Evolutionary conservation across 2,113 vertebrate species (phyloP), one percentile per base, ranked within the genome.

Genomic region (Plestiodon gilberti): DNA sequence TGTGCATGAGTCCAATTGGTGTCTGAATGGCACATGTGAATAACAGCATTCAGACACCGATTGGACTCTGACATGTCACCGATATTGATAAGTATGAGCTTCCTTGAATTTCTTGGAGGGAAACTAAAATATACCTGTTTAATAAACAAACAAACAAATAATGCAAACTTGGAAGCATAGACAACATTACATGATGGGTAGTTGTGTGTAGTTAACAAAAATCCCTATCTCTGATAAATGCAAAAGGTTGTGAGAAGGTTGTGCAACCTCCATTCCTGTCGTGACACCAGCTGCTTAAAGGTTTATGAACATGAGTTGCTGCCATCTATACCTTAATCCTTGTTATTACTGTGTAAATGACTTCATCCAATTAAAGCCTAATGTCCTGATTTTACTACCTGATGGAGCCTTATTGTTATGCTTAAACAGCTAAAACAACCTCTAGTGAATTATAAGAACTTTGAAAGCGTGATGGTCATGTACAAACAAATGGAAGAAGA

Each of bases 331-430:
- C 89, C 89, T 94, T 93, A 92, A 86, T 90, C 86, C 71, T 87
- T 88, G 90, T 92, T 93, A 88, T 91, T 94, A 75, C 94, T 78
- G 89, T 90, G 91, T 84, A 94, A 94, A 95, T 78, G 59, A 87
- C 84, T 93, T 92, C 62, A 93, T 91, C 87, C 91, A 95, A 94
- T 93, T 94, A 94, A 94, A 94, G 82, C 62, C 23, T 93, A 95
- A 95, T 94, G 93, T 91, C 90, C 86, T 93, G 92, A 91, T 85
- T 93, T 94, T 90, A 90, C 88, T 91, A 91, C 69, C 80, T 43
- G 85, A 88, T 76, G 70, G 93, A 70, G 84, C 84, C 90, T 89
- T 92, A 90, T 85, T 86, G 79, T 89, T 89, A 84, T 84, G 84
- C 89, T 93, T 90, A 89, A 93, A 84, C 70, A 93, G 85, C 59